Percentiles rank a stretch among this genome's conserved stretches.
phyloP scores from a whole-genome alignment of 2,888 invertebrate genomes.

The Rosalia funebris region DNA sequence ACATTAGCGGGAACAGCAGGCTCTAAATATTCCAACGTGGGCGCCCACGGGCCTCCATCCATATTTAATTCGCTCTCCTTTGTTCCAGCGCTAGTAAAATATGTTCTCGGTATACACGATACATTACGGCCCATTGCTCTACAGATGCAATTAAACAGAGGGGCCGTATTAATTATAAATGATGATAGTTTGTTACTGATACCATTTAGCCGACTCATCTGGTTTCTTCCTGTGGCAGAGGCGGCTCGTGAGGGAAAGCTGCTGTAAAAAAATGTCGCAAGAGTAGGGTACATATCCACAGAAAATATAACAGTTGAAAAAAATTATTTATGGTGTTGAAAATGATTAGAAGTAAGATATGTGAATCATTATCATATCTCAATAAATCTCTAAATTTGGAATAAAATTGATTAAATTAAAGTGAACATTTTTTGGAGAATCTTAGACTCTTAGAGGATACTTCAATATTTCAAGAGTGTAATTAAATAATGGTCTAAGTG shows the following conservation, averaged over 20 bases:
- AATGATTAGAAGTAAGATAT: no score
- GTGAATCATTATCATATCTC: no score
- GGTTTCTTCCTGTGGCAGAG: conserved; percentile 11
- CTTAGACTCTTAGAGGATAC: no score
- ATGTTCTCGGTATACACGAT: conserved; percentile 4
- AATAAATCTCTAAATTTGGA: no score
- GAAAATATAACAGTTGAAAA: no score
- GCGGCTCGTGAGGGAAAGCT: conserved; percentile 4
- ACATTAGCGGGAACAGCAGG: neutral
- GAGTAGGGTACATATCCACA: no score
- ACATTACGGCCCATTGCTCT: conserved; percentile 1
- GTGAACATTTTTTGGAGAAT: no score
- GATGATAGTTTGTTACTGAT: conserved; percentile 26
- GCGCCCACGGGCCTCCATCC: neutral
- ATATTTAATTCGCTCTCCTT: conserved; percentile 22
- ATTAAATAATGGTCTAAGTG: no score
- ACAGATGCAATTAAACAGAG: conserved; percentile 18
- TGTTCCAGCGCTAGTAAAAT: conserved; percentile 14
- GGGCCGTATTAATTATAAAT: conserved; percentile 25
- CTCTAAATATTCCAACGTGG: conserved; percentile 15
- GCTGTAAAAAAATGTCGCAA: neutral
- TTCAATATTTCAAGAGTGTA: no score
- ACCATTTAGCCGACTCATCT: conserved; percentile 7
- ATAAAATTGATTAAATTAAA: no score
- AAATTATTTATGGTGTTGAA: no score